Percentiles rank a stretch among this genome's conserved stretches.
These are phyloP conservation scores for Myathropa florea DNA, from an alignment of 2,888 invertebrate genomes.

Conservation along the genomic window DNA sequence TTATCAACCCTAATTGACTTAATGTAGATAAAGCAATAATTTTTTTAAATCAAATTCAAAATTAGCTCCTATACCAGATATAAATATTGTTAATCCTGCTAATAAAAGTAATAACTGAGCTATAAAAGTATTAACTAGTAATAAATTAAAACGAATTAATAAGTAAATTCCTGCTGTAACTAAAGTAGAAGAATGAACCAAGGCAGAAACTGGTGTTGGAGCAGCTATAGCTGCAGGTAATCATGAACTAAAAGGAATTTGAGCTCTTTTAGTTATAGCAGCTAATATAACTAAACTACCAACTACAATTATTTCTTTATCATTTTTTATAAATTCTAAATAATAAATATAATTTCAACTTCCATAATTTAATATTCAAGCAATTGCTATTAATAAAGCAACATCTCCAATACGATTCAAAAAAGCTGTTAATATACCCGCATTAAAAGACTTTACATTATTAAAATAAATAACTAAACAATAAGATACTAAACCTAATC, in stretches of 20 bases:
- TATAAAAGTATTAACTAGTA: constrained; percentile 81
- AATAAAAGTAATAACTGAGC: constrained; percentile 82
- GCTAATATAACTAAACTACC: constrained; percentile 82
- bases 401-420: constrained; percentile 89
- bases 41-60: constrained; percentile 88
- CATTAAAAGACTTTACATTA: constrained; percentile 86
- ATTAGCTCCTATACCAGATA: constrained; percentile 83
- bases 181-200: constrained; percentile 90
- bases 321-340: constrained; percentile 81
- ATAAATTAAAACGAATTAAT: constrained; percentile 85
- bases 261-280: constrained; percentile 89
- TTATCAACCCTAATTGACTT: constrained; percentile 88
- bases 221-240: constrained; percentile 89
- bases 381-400: constrained; percentile 84
- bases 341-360: constrained; percentile 83
- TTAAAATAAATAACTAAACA: constrained; percentile 83
- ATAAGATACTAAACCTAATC: constrained; percentile 87
- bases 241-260: constrained; percentile 90
- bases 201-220: constrained; percentile 88
- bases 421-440: constrained; percentile 87
- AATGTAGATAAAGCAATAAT: constrained; percentile 90
- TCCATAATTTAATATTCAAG: constrained; percentile 83
- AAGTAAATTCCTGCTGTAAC: constrained; percentile 89
- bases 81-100: constrained; percentile 84
- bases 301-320: constrained; percentile 81